phyloP scores from a whole-genome alignment of 1,140 invertebrate species.

The Drusus annulatus region DNA sequence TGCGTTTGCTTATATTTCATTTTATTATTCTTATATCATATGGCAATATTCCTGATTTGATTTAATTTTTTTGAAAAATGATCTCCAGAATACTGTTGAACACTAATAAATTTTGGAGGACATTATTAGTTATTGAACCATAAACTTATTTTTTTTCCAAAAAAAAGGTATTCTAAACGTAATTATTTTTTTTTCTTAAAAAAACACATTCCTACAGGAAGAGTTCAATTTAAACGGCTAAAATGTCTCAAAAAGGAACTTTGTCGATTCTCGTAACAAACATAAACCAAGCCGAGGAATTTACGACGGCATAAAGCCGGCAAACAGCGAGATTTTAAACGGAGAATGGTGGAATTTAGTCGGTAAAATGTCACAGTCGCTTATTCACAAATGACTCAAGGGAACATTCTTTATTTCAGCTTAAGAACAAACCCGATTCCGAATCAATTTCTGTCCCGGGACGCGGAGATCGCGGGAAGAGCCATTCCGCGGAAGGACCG shows the following conservation, averaged over 20 bases:
- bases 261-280: conserved; percentile 18
- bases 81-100: too few relatives aligned
- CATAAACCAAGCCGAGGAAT: conserved; percentile 25
- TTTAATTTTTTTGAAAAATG: too few relatives aligned
- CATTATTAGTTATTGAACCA: too few relatives aligned
- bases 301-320: conserved; percentile 17
- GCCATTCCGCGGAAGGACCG: neutral
- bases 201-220: too few relatives aligned
- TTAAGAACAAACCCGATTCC: conserved; percentile 32
- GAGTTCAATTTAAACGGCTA: neutral
- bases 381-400: conserved; percentile 31
- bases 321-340: conserved; percentile 35
- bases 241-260: conserved; percentile 12
- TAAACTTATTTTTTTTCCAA: too few relatives aligned
- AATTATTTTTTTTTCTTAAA: too few relatives aligned
- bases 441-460: conserved; percentile 19
- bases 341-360: conserved; percentile 11
- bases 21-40: too few relatives aligned
- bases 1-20: too few relatives aligned
- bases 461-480: neutral
- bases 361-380: conserved; percentile 19
- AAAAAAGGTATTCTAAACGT: too few relatives aligned
- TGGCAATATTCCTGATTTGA: too few relatives aligned
- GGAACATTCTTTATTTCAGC: conserved; percentile 30
- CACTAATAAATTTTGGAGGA: too few relatives aligned